Base-by-base conservation (phyloP, 2,113 vertebrate species). In the Uria aalge region DNA sequence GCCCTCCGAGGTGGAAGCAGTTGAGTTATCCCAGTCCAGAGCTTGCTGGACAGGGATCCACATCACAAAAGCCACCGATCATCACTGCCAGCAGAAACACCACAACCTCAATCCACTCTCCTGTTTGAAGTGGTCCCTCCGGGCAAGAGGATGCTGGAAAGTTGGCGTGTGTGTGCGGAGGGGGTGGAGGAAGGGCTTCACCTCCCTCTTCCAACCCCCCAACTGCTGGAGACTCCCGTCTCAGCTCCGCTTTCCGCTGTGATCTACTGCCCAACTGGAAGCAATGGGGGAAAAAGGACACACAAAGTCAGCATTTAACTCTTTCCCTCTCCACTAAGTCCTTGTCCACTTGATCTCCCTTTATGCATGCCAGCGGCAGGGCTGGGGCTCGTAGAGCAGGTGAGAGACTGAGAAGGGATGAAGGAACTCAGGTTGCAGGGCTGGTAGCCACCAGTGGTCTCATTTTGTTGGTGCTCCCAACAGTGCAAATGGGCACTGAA, bases 341-440 rank as follows among this genome's bases (percentile, higher is more conserved):
- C 36, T 24, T 2, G 1, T 63, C 57, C 48, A 24, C 81, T 86
- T 11, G 2, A 17, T 53, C 32, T 76, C 23, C 56, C 12, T 92
- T 59, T 76, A 16, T 0, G 0, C 12, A 26, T 2, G 9, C n/a
- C 52, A 72, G 29, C 0, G 2, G 55, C 32, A 78, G 29, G 41
- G 52, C 21, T 17, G 36, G 32, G 32, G 47, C 52, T 45, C 23
- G 60, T 9, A 64, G 19, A 30, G 50, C 60, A 62, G 21, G 7
- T 1, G 9, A 76, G 47, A 55, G 41, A 29, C 1, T 9, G 52
- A 85, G 52, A 69, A 71, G 66, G n/a, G 68, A 34, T 67, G 69
- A 60, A 60, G 63, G 36, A 64, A 4, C 41, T 26, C 41, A 6
- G 56, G 8, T 12, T 38, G 41, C 56, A 55, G 66, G 38, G 29